Percentiles rank a stretch among this genome's conserved stretches.
Evolutionary conservation across 1,140 invertebrate genomes (phyloP).

Genomic region (Olivierus martensii): DNA sequence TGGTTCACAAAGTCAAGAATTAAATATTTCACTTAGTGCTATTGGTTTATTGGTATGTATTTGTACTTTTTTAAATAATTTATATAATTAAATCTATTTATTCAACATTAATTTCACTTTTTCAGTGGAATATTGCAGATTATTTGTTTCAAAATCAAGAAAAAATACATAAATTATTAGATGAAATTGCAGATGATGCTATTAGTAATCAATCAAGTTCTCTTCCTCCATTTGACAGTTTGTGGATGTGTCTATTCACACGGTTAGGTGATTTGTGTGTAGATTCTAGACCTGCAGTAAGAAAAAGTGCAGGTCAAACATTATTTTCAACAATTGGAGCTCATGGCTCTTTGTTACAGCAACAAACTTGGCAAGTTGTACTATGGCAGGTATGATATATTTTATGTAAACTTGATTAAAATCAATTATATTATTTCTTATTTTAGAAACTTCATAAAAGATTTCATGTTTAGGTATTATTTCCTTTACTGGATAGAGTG

Average conservation of each 20-base stretch:
- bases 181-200: conserved; percentile 31
- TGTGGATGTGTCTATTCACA: conserved; percentile 92
- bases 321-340: conserved; percentile 94
- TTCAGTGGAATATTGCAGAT: conserved; percentile 93
- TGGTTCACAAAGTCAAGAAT: conserved; percentile 87
- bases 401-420: neutral
- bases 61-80: too few species aligned
- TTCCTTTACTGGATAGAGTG: conserved; percentile 88
- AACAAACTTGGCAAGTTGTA: conserved; percentile 77
- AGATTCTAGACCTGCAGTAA: conserved; percentile 82
- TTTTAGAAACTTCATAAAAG: too few species aligned
- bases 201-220: conserved; percentile 3
- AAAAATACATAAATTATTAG: conserved; percentile 56
- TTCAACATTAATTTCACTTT: too few species aligned
- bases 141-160: conserved; percentile 91
- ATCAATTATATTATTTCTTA: too few species aligned
- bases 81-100: too few species aligned
- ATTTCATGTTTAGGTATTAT: conserved; percentile 52
- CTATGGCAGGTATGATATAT: conserved; percentile 67
- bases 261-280: conserved; percentile 84
- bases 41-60: conserved; percentile 84
- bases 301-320: conserved; percentile 97
- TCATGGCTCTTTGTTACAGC: conserved; percentile 74
- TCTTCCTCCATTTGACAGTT: conserved; percentile 68
- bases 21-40: conserved; percentile 96